Conservation (phyloP, 2,888 invertebrate species). For the Cryptus armator region DNA sequence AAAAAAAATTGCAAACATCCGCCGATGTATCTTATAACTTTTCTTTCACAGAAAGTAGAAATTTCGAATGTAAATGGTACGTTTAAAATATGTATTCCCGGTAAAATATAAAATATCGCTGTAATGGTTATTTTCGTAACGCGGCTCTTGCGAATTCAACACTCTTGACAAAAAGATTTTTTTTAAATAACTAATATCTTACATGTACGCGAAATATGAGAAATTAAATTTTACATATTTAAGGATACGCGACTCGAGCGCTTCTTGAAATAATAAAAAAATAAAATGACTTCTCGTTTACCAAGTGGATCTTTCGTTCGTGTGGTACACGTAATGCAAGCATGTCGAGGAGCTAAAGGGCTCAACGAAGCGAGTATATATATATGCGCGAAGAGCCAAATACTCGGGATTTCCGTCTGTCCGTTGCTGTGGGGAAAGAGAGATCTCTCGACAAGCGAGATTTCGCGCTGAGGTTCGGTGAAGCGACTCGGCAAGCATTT, state of each 20-base stretch:
- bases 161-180: no score
- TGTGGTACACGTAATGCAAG: background rate
- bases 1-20: background rate
- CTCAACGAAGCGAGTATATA: constrained; percentile 37
- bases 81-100: no score
- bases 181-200: background rate
- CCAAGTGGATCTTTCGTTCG: background rate
- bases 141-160: no score
- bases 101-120: no score
- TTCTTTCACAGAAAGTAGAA: background rate
- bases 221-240: background rate
- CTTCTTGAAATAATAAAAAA: background rate
- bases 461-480: constrained; percentile 27
- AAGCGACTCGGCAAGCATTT: constrained; percentile 13
- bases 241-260: background rate
- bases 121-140: no score
- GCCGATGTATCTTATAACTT: background rate
- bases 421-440: constrained; percentile 17
- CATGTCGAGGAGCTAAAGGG: constrained; percentile 35
- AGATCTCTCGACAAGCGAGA: constrained; percentile 39
- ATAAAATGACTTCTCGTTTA: background rate
- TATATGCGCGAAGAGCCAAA: constrained; percentile 23
- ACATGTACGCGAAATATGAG: background rate
- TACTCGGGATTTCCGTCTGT: constrained; percentile 29
- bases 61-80: no score